These are phyloP conservation scores for Pygocentrus nattereri DNA, from an alignment of 2,797 vertebrate genomes.

Conservation along the genomic window DNA sequence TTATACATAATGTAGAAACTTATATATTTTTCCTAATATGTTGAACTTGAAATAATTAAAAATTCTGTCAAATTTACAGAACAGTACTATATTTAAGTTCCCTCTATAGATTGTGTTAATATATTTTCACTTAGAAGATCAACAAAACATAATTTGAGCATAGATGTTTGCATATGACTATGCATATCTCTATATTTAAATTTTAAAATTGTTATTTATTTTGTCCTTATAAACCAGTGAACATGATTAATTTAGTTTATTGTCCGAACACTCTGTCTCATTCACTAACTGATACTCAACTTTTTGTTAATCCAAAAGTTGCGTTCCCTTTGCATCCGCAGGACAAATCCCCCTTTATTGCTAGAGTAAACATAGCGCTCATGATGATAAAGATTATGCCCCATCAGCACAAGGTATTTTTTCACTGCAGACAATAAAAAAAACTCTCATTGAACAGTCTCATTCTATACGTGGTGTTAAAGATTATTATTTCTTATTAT, in stretches of 20 bases:
- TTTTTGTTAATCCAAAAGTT: background rate
- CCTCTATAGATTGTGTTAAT: too few relatives aligned
- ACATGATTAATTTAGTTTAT: background rate
- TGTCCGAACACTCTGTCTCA: background rate
- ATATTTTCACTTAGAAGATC: too few relatives aligned
- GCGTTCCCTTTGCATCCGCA: too few relatives aligned
- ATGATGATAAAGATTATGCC: constrained; percentile 77
- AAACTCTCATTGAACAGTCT: background rate
- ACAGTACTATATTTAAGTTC: too few relatives aligned
- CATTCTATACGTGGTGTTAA: background rate
- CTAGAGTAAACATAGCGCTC: constrained; percentile 73
- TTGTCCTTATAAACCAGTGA: background rate
- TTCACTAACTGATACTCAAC: background rate
- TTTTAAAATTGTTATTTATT: background rate
- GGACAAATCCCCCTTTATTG: constrained; percentile 11
- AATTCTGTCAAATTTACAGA: too few relatives aligned
- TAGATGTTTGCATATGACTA: too few relatives aligned
- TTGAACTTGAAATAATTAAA: too few relatives aligned
- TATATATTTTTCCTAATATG: too few relatives aligned
- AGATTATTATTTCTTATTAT: background rate
- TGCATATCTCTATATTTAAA: too few relatives aligned
- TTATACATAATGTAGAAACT: too few relatives aligned
- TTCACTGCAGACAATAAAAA: constrained; percentile 64
- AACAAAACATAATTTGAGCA: too few relatives aligned
- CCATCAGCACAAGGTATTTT: constrained; percentile 82